Evolutionary conservation across 1,140 invertebrate species (phyloP), one percentile per base, ranked within the genome.

Genomic region (Macrostomum lignano): DNA sequence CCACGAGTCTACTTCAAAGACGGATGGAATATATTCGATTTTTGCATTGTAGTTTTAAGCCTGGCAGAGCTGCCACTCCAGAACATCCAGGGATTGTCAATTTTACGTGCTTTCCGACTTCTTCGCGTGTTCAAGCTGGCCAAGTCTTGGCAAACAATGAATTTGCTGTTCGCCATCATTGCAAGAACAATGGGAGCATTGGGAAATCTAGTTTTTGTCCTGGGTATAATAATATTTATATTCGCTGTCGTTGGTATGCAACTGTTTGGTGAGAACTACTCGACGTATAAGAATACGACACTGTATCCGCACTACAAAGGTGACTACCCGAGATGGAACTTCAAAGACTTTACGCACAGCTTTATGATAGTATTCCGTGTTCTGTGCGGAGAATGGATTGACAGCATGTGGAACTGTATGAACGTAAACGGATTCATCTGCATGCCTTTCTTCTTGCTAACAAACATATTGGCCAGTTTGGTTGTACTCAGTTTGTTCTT

Each of bases 21-120:
- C 58, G 78, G 79, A 35, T 93, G 82, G 82, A 96, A 94, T 56
- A 81, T 86, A 44, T 96, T 96, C 61, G 84, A 96, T 64, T 86
- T 88, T 55, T 74, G 93, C 46, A 93, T 94, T 56, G 84, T 96
- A 44, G 70, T 75, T 21, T 67, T 96, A 39, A 93, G 84, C 40
- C 62, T 94, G 36, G 59, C 91, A 41, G 86, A 94, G 59, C 64
- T 93, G 44, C 71, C 73, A 39, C 63, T 93, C 26, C 77, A 81
- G 61, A 76, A 74, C 39, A 75, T 88, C 41, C 73, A 78, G 60
- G 82, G 84, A 49, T 65, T 94, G 44, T 91, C 82, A 39, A 82
- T 93, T 31, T 72, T 94, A 43, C 67, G 86, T 59, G 84, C 82
- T 11, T 93, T 94, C 66, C 68, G 86, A 68, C 73, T 93, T n/a